Evolutionary conservation across 1,140 invertebrate genomes (phyloP).

Genomic region (Brachionus plicatilis): DNA sequence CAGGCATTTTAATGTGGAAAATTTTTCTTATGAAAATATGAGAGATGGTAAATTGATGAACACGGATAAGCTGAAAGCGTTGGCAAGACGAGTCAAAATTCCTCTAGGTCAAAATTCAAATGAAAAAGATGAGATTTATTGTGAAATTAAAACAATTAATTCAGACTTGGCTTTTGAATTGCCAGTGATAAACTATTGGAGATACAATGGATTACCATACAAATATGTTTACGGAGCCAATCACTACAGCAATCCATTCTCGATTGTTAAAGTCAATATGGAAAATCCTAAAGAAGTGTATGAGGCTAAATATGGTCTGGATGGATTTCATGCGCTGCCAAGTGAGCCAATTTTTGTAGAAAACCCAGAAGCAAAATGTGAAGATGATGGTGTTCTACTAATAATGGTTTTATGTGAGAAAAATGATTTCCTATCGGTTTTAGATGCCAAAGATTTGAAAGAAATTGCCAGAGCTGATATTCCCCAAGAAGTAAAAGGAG

Average conservation of each 20-base stretch:
- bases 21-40: conserved; percentile 21
- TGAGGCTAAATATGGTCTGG: conserved; percentile 42
- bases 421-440: conserved; percentile 51
- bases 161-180: conserved; percentile 48
- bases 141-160: neutral
- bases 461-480: conserved; percentile 54
- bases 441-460: conserved; percentile 53
- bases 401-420: conserved; percentile 40
- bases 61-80: neutral
- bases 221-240: conserved; percentile 71
- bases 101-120: neutral
- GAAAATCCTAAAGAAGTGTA: conserved; percentile 47
- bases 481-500: conserved; percentile 45
- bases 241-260: conserved; percentile 48
- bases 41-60: neutral
- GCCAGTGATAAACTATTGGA: conserved; percentile 70
- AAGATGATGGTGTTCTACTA: conserved; percentile 41
- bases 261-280: conserved; percentile 51
- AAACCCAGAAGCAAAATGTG: conserved; percentile 47
- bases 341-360: conserved; percentile 48
- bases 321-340: conserved; percentile 49
- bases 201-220: conserved; percentile 65
- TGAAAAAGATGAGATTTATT: conserved; percentile 7
- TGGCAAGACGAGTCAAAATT: neutral
- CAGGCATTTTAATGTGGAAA: neutral